Evolutionary conservation across 2,888 invertebrate species (phyloP).

Genomic region (Agriotes lineatus): DNA sequence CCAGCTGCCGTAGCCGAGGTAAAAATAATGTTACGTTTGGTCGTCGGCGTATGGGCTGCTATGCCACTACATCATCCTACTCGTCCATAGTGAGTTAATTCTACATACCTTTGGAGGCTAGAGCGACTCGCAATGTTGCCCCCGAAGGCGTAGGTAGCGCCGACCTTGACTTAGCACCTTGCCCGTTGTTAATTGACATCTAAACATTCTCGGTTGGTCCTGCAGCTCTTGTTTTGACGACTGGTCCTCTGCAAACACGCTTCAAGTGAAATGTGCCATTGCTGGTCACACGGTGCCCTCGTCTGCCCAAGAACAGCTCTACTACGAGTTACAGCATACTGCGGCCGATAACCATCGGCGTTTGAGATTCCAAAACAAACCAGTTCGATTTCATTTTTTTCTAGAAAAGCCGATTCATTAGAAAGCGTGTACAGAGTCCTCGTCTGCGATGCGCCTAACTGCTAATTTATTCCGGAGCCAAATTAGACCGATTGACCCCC

Average conservation of each 20-base stretch:
- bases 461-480: too few relatives aligned
- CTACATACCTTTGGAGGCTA: slow-evolving; percentile 32
- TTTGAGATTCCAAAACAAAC: too few relatives aligned
- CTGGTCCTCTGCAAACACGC: slow-evolving; percentile 25
- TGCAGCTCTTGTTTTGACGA: slow-evolving; percentile 37
- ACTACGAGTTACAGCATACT: too few relatives aligned
- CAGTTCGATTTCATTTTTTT: too few relatives aligned
- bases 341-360: too few relatives aligned
- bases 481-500: too few relatives aligned
- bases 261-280: neutral
- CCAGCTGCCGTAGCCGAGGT: slow-evolving; percentile 10
- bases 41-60: slow-evolving; percentile 6
- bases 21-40: slow-evolving; percentile 36
- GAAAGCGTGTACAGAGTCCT: too few relatives aligned
- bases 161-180: slow-evolving; percentile 46
- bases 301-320: neutral
- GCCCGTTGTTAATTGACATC: slow-evolving; percentile 45
- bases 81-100: slow-evolving; percentile 26
- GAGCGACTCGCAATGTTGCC: slow-evolving; percentile 42
- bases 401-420: too few relatives aligned
- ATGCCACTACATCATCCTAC: slow-evolving; percentile 23
- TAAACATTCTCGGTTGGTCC: slow-evolving; percentile 43
- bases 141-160: slow-evolving; percentile 41
- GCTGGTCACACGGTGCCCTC: neutral
- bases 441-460: too few relatives aligned